Evolutionary conservation across 1,140 invertebrate genomes (phyloP).

Genomic region (Neodiprion fabricii): DNA sequence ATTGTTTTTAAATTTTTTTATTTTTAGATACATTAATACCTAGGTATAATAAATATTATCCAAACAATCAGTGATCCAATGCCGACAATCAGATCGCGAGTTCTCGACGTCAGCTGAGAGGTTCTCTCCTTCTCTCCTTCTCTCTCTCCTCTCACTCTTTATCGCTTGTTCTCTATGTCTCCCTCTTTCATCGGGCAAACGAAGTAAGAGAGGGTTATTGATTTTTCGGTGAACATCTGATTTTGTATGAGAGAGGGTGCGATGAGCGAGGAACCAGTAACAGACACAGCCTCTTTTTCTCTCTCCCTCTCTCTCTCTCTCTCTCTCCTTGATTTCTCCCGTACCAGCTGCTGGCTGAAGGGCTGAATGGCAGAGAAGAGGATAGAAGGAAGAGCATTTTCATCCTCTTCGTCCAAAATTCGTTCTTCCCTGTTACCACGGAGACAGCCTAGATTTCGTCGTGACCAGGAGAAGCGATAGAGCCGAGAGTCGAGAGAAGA

Average conservation of each 20-base stretch:
- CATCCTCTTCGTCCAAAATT: not conserved
- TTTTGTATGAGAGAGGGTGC: not conserved
- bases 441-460: conserved; percentile 18
- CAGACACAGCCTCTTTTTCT: not conserved
- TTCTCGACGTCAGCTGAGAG: no score
- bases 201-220: not conserved
- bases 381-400: not conserved
- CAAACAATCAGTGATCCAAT: no score
- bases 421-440: not conserved
- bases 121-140: no score
- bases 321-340: not conserved
- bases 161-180: no score
- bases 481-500: not conserved
- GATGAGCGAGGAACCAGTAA: not conserved
- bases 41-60: no score
- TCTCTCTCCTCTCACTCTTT: no score
- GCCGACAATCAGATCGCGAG: no score
- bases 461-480: conserved; percentile 9
- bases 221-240: not conserved
- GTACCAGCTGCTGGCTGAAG: not conserved
- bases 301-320: conserved; percentile 1
- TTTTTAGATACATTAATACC: no score
- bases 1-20: no score
- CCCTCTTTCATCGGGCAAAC: no score
- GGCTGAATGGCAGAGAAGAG: no score